These are phyloP conservation scores for Nyctalus aviator DNA, from an alignment of 2,797 vertebrate species.

Conservation along the genomic window DNA sequence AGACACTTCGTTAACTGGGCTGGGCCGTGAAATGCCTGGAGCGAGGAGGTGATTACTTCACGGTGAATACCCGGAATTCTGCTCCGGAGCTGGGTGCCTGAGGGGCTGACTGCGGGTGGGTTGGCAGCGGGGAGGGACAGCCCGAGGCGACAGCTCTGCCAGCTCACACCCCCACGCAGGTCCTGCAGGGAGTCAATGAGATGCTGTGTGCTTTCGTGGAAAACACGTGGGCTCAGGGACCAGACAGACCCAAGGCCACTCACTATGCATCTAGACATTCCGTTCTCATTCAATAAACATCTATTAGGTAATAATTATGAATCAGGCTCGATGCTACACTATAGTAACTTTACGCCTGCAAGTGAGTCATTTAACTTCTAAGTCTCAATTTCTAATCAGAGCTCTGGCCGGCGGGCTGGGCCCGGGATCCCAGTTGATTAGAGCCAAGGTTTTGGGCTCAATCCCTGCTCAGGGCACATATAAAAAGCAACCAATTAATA, in stretches of 20 bases:
- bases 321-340: background rate
- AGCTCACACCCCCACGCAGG: fast-evolving
- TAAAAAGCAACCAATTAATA: background rate
- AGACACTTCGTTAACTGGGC: background rate
- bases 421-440: background rate
- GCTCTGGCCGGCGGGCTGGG: background rate
- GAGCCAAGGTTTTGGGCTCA: background rate
- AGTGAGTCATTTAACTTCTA: background rate
- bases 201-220: background rate
- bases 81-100: background rate
- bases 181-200: background rate
- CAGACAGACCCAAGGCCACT: background rate
- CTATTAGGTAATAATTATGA: background rate
- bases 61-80: background rate
- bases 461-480: background rate
- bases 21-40: slow-evolving; percentile 39
- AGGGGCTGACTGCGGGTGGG: background rate
- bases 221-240: background rate
- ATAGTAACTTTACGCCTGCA: background rate
- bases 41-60: background rate
- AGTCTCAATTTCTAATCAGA: background rate
- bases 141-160: background rate
- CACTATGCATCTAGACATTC: background rate
- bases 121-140: background rate
- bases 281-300: background rate